Evolutionary conservation across 1,140 invertebrate species (phyloP).

Genomic region (Euura saliciscinereae): DNA sequence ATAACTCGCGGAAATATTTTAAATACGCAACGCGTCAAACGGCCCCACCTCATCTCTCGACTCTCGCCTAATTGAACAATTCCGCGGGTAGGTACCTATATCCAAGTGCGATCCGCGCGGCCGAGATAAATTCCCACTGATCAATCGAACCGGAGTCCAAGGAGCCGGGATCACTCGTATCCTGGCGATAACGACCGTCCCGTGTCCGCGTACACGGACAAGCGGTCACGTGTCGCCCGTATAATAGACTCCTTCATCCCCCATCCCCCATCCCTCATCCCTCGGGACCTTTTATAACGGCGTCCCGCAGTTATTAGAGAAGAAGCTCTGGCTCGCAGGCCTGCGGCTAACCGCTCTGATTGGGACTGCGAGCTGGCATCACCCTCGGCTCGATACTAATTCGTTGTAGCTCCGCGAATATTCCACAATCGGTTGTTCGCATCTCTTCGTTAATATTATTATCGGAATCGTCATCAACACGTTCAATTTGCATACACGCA

Average conservation of each 20-base stretch:
- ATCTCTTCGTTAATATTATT: too few relatives aligned
- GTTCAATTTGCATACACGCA: too few relatives aligned
- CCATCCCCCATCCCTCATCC: constrained; percentile 29
- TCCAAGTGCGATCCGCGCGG: background rate
- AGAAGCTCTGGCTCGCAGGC: background rate
- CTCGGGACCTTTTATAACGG: constrained; percentile 61
- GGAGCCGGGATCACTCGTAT: constrained; percentile 49
- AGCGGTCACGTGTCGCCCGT: background rate
- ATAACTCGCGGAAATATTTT: background rate
- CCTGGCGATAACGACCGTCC: constrained; percentile 57
- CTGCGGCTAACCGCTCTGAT: background rate
- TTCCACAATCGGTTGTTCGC: too few relatives aligned
- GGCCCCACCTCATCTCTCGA: background rate
- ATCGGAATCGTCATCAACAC: too few relatives aligned
- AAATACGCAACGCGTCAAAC: background rate
- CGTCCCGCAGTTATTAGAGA: constrained; percentile 35
- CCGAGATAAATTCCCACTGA: background rate
- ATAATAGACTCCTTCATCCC: background rate
- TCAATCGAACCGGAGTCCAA: background rate
- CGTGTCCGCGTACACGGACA: constrained; percentile 18
- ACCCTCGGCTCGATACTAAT: too few relatives aligned
- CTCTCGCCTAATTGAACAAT: too few relatives aligned
- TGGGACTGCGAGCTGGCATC: too few relatives aligned
- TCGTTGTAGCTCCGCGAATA: too few relatives aligned
- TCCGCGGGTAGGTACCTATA: background rate